phyloP scores from a whole-genome alignment of 2,113 vertebrate genomes.

The Hypomesus transpacificus region DNA sequence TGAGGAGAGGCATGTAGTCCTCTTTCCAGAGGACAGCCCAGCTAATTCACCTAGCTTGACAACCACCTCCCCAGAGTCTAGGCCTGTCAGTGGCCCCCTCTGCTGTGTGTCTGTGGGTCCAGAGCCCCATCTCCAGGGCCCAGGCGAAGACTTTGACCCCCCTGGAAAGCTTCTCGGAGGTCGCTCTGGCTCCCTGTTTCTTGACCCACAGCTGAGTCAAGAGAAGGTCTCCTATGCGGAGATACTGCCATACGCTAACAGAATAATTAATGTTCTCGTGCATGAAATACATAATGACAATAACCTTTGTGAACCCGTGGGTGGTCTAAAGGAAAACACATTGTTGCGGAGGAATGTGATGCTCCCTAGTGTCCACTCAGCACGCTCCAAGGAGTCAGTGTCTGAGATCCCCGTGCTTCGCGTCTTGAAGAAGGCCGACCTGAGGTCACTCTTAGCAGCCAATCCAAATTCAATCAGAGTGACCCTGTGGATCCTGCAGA shows the following conservation, averaged over 20 bases:
- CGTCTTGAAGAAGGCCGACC: not conserved
- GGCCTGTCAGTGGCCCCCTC: not conserved
- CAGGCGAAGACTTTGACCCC: not conserved
- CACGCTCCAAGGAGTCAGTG: not conserved
- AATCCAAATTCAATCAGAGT: constrained; percentile 2
- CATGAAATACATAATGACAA: constrained; percentile 8
- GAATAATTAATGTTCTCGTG: constrained; percentile 8
- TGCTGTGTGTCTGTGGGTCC: not conserved
- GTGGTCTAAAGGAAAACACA: not conserved
- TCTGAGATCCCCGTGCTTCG: not conserved
- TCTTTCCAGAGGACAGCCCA: not conserved
- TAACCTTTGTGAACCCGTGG: not conserved
- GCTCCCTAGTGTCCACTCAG: not conserved
- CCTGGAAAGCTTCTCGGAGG: not conserved
- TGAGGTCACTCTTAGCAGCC: not conserved
- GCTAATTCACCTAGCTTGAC: not conserved
- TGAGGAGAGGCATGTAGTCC: constrained; percentile 3
- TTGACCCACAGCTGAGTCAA: not conserved
- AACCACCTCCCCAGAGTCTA: not conserved
- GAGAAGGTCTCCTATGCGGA: not conserved
- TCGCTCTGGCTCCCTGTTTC: not conserved
- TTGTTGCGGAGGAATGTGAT: not conserved
- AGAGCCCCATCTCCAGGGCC: not conserved
- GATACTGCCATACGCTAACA: constrained; percentile 2
- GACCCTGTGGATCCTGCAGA: constrained; percentile 11